Evolutionary conservation across 2,888 invertebrate genomes (phyloP).

Genomic region (Endotricha flammealis): DNA sequence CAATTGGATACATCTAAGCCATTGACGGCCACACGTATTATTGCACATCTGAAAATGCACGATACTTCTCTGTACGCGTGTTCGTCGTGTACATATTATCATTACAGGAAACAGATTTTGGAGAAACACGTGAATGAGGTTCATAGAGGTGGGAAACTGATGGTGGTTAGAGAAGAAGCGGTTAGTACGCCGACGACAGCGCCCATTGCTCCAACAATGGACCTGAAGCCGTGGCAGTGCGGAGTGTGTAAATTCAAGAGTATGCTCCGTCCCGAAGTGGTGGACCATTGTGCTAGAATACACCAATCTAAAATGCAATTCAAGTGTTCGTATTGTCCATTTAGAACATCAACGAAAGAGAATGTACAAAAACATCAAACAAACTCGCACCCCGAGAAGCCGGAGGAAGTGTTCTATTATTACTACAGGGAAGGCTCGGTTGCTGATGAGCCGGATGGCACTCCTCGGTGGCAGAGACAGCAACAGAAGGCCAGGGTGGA

Average conservation of each 20-base stretch:
- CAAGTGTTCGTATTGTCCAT: slow-evolving; percentile 84
- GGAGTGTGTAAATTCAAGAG: slow-evolving; percentile 81
- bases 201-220: slow-evolving; percentile 52
- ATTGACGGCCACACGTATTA: slow-evolving; percentile 79
- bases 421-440: slow-evolving; percentile 72
- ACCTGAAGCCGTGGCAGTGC: slow-evolving; percentile 83
- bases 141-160: slow-evolving; percentile 74
- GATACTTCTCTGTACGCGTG: slow-evolving; percentile 85
- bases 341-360: slow-evolving; percentile 68
- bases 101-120: slow-evolving; percentile 79
- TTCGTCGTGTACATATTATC: slow-evolving; percentile 81
- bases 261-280: slow-evolving; percentile 78
- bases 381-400: slow-evolving; percentile 72
- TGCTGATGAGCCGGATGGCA: slow-evolving; percentile 46
- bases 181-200: slow-evolving; percentile 26
- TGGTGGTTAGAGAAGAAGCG: slow-evolving; percentile 53
- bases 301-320: slow-evolving; percentile 84
- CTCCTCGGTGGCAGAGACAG: slow-evolving; percentile 55
- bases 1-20: slow-evolving; percentile 60
- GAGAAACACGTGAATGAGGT: slow-evolving; percentile 82
- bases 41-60: slow-evolving; percentile 87
- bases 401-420: slow-evolving; percentile 61
- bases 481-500: slow-evolving; percentile 30
- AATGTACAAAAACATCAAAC: slow-evolving; percentile 80
- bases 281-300: slow-evolving; percentile 73